Conservation (phyloP, 2,113 vertebrate species). For the Tragelaphus imberbis region DNA sequence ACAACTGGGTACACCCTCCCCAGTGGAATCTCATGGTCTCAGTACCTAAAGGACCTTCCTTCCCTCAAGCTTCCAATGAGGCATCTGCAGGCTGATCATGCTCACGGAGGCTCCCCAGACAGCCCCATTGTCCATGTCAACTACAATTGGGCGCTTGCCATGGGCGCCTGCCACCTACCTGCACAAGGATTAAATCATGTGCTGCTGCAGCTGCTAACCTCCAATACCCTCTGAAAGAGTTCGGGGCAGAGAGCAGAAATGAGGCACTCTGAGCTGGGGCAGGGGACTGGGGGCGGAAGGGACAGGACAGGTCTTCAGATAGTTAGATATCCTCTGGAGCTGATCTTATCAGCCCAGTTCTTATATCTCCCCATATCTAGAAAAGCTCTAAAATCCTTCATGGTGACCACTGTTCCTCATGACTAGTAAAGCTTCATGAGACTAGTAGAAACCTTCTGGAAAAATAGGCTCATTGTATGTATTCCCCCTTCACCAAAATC, state of each 20-base stretch:
- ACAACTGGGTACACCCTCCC: accelerated
- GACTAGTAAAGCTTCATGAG: background rate
- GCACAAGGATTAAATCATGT: background rate
- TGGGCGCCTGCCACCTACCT: background rate
- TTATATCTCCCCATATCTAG: background rate
- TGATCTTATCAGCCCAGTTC: background rate
- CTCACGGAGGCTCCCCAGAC: background rate
- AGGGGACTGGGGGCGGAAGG: background rate
- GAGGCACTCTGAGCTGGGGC: background rate
- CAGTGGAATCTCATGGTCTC: background rate
- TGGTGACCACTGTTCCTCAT: background rate
- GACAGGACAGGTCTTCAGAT: background rate
- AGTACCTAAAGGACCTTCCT: background rate
- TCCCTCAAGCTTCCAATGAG: background rate
- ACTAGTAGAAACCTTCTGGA: background rate
- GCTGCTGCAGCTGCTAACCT: background rate
- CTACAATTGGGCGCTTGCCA: background rate
- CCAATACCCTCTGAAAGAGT: background rate
- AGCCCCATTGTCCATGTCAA: background rate
- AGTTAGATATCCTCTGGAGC: background rate
- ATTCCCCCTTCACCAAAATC: background rate
- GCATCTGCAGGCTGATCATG: background rate
- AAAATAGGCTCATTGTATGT: background rate
- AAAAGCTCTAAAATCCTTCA: background rate
- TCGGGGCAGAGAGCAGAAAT: background rate